Evolutionary conservation across 2,797 vertebrate species (phyloP), one percentile per base, ranked within the genome.

Genomic region (Hoplostethus atlanticus): DNA sequence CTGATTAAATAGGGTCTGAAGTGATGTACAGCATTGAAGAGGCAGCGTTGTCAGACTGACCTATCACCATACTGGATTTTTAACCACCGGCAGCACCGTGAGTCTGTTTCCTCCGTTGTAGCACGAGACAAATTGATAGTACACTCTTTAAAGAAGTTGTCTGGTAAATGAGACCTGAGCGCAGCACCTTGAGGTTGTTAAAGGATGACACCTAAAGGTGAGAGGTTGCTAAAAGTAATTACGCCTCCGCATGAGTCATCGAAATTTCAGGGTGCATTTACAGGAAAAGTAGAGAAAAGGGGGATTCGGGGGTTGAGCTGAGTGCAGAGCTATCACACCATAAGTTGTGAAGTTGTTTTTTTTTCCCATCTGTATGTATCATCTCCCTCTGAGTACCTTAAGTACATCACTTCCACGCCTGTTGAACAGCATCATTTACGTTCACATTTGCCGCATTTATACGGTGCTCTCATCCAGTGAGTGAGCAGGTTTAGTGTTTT

Each of bases 301-400:
- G 2, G 68, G 64, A 53, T 80, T 87, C 64, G 63, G 84, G 80
- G 83, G 47, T 52, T 69, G 36, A 21, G 77, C 63, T 86, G 83
- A 86, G 84, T 88, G 87, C 84, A 83, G 68, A 38, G 51, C 56
- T 85, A 61, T 80, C 61, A 66, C 72, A 66, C 76, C 74, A 68
- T 75, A 66, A 57, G 69, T 61, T 58, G 9, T 2, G 9, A 34
- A 21, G 21, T 21, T 21, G n/a, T 28, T 28, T 28, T 58, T 68
- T 77, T 71, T 42, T 5, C 16, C n/a, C 50, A 78, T 60, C 40
- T 55, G 10, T 42, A 73, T 55, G 10, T 42, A 73, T 73, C 69
- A 68, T 70, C 72, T 76, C 81, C 61, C 70, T 1, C 28, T 31
- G 87, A 62, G 85, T 12, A 62, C 69, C 65, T 68, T 82, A 80